These are phyloP conservation scores for Diploscapter pachys DNA, from an alignment of 1,140 invertebrate genomes.

Conservation along the genomic window DNA sequence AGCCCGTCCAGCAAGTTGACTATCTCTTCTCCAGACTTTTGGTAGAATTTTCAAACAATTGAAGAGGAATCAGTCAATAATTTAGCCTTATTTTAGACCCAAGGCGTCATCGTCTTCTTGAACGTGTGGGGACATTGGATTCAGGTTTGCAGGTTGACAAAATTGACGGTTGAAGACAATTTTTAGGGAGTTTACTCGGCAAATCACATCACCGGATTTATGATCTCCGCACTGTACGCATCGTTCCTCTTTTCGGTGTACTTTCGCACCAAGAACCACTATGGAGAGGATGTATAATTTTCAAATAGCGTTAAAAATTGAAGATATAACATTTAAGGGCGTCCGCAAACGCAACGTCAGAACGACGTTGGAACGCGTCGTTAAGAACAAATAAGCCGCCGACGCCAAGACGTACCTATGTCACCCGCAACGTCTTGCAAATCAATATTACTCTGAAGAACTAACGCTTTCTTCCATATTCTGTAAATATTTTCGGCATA, in stretches of 20 bases:
- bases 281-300: background rate
- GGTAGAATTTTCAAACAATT: slow-evolving; percentile 8
- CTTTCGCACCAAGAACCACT: slow-evolving; percentile 32
- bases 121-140: slow-evolving; percentile 42
- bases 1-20: slow-evolving; percentile 9
- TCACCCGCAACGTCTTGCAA: no score
- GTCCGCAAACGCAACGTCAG: no score
- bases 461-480: no score
- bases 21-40: slow-evolving; percentile 29
- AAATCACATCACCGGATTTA: slow-evolving; percentile 41
- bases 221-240: slow-evolving; percentile 43
- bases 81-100: slow-evolving; percentile 27
- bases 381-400: no score
- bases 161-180: no score
- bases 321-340: no score
- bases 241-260: slow-evolving; percentile 39
- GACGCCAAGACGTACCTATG: no score
- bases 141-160: background rate
- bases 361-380: no score
- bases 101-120: slow-evolving; percentile 34
- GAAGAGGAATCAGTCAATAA: background rate
- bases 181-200: slow-evolving; percentile 22
- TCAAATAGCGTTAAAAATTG: no score
- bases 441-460: no score
- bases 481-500: no score